A percentile compares a stretch with the other conserved stretches of the same genome.
These are phyloP conservation scores for Zaprionus capensis DNA, from an alignment of 1,140 invertebrate genomes.

Conservation along the genomic window DNA sequence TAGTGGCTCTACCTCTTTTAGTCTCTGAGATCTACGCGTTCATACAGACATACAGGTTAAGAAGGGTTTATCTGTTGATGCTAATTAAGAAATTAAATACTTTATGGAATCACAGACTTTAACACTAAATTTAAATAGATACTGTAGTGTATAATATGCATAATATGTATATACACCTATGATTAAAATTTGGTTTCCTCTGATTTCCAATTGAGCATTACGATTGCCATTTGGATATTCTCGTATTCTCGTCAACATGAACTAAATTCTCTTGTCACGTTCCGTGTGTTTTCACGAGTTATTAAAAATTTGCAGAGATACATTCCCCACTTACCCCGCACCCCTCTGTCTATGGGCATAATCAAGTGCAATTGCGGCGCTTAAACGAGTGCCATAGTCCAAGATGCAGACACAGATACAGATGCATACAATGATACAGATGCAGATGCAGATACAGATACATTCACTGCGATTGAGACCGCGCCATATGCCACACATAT, in stretches of 20 bases:
- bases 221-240: neutral
- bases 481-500: slow-evolving; percentile 63
- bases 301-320: slow-evolving; percentile 62
- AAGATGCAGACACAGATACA: slow-evolving; percentile 17
- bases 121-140: no score
- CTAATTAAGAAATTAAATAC: no score
- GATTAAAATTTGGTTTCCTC: neutral
- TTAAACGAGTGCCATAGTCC: slow-evolving; percentile 15
- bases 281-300: slow-evolving; percentile 60
- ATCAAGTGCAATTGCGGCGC: slow-evolving; percentile 60
- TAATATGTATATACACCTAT: no score
- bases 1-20: neutral
- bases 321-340: neutral
- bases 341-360: slow-evolving; percentile 33
- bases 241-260: neutral
- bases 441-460: slow-evolving; percentile 16
- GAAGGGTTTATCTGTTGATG: no score
- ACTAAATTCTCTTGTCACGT: slow-evolving; percentile 57
- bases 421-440: slow-evolving; percentile 22
- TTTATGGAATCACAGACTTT: no score
- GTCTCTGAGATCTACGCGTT: neutral
- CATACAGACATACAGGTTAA: neutral
- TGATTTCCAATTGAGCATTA: neutral
- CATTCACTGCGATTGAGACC: slow-evolving; percentile 19
- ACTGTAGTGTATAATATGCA: no score